Base-by-base conservation (phyloP, 53 echinoderm and acorn worm genomes). In the Zoroaster sp. region DNA sequence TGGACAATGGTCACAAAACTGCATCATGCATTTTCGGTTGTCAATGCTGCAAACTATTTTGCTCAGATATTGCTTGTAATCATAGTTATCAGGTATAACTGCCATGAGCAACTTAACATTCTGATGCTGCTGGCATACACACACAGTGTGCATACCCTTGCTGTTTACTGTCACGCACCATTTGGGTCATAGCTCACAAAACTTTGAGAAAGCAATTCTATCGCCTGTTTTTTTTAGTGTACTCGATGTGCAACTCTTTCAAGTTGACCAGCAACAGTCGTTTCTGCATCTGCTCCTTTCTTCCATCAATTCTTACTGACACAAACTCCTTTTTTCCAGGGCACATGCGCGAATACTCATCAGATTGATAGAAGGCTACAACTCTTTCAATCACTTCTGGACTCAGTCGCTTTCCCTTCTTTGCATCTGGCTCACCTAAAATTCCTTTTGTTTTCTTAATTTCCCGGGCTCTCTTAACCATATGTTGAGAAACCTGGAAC, bases 171-270 rank as follows among this genome's bases (percentile, higher is more conserved):
- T 33, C 0, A 91, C 86, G 40, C 74, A 77, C 59, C 86, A 86
- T 70, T 86, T 86, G 33, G 91, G 91, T 39, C 77, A n/a, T 18
- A 91, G 40, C 34, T 75, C 86, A 91, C 85, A 91, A 66, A 91
- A 85, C 30, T 86, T 87, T 10, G 91, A 91, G 13, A 87, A 55
- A 15, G 75, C 86, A 75, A 91, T 77, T 11, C 86, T 86, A 23
- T 75, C 28, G 14, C 75, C 77, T 11, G 91, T 87, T 1, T 35
- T 23, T 28, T 49, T 54, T 23, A 65, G 39, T n/a, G 38, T 45
- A 91, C 76, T 73, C 74, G 30, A 74, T 13, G 55, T 55, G 55
- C 55, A 86, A 35, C 73, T 91, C 91, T 34, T 75, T 74, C 25
- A 91, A 36, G 86, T 91, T 59, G 17, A 74, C 74, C 5, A 91